Evolutionary conservation across 92 coral and sea anemone genomes (phyloP).

Genomic region (Porites cylindrica): DNA sequence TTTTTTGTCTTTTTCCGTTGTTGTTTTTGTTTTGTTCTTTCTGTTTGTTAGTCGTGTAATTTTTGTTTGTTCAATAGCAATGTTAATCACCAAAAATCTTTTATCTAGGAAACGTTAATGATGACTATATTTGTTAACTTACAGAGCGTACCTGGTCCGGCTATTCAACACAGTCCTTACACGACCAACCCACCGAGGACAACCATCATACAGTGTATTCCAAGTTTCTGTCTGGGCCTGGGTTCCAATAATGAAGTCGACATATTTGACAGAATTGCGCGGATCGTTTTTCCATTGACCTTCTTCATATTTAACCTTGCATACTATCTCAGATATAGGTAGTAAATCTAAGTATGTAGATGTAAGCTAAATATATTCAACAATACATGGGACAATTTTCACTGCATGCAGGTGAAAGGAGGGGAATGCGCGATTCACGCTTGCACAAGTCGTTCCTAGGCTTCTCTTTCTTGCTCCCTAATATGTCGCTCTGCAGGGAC

Average conservation of each 20-base stretch:
- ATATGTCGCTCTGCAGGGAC: too few species aligned
- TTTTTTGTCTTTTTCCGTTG: neutral
- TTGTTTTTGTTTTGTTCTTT: neutral
- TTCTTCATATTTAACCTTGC: slow-evolving; percentile 71
- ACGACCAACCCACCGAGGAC: slow-evolving; percentile 68
- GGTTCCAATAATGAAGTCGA: slow-evolving; percentile 60
- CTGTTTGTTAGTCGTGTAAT: too few species aligned
- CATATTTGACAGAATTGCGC: slow-evolving; percentile 72
- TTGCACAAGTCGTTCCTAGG: too few species aligned
- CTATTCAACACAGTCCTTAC: slow-evolving; percentile 81
- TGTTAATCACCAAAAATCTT: neutral
- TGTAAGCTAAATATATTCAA: neutral
- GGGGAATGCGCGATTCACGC: too few species aligned
- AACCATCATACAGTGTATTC: slow-evolving; percentile 55
- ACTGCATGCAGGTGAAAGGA: too few species aligned
- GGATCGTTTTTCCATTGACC: slow-evolving; percentile 68
- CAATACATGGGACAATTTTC: neutral
- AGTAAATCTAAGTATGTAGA: neutral
- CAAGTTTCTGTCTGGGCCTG: slow-evolving; percentile 33
- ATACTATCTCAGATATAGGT: slow-evolving; percentile 61
- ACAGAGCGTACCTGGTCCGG: slow-evolving; percentile 77
- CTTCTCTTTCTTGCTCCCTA: too few species aligned
- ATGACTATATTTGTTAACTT: slow-evolving; percentile 3
- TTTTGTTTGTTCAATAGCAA: neutral
- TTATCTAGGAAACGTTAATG: too few species aligned